Percentiles rank a stretch among this genome's conserved stretches.
Conservation (phyloP, 2,888 invertebrate genomes). For the Eristalis intricaria region DNA sequence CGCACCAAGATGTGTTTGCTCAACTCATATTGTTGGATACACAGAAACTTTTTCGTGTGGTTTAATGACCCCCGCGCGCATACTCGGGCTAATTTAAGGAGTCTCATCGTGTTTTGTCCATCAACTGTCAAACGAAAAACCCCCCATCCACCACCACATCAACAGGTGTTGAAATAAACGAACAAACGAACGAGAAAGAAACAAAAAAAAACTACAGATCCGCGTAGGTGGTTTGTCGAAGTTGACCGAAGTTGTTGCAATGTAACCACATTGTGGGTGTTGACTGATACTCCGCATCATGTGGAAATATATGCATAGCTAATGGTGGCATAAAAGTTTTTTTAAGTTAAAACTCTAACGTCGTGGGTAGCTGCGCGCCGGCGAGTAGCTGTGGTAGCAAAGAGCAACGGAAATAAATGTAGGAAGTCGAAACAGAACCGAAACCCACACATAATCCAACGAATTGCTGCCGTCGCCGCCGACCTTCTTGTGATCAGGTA, state of each 20-base stretch:
- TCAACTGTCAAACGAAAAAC: not conserved
- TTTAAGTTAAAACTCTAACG: not conserved
- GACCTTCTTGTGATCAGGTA: constrained; percentile 65
- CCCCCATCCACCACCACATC: not conserved
- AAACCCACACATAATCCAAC: constrained; percentile 55
- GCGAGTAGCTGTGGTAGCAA: not conserved
- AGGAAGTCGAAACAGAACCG: constrained; percentile 65
- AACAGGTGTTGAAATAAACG: constrained; percentile 29
- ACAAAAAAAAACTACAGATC: too few species aligned
- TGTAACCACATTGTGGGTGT: not conserved
- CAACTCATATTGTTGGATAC: not conserved
- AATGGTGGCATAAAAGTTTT: not conserved
- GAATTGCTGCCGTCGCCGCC: constrained; percentile 13
- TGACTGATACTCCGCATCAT: not conserved
- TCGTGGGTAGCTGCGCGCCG: not conserved
- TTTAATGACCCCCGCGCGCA: constrained; percentile 22
- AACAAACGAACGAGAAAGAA: not conserved
- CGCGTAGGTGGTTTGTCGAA: not conserved
- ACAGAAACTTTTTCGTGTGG: not conserved
- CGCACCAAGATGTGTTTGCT: not conserved
- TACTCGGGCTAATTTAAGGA: constrained; percentile 22
- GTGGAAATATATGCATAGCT: not conserved
- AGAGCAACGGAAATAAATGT: constrained; percentile 53
- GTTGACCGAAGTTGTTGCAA: not conserved
- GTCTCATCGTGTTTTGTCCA: not conserved